phyloP scores from a whole-genome alignment of 2,888 invertebrate genomes.

The Luffia ferchaultella region DNA sequence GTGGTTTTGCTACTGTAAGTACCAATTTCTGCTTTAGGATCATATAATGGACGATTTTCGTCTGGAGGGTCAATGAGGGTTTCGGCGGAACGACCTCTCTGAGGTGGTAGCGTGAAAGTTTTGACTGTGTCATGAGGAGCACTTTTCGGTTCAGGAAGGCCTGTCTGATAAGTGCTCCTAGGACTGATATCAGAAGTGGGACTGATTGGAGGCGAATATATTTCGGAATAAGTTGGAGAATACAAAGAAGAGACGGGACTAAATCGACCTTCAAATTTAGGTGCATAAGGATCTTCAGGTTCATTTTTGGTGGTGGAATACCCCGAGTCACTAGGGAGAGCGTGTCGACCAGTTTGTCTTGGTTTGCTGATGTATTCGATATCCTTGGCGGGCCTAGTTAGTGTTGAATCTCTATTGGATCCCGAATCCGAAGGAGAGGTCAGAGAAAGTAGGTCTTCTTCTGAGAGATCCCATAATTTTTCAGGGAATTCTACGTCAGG shows the following conservation, averaged over 20 bases:
- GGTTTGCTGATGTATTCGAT: slow-evolving; percentile 68
- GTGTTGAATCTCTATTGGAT: slow-evolving; percentile 62
- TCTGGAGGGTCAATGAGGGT: slow-evolving; percentile 50
- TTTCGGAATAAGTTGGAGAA: slow-evolving; percentile 59
- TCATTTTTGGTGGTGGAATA: slow-evolving; percentile 47
- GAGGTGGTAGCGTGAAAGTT: slow-evolving; percentile 49
- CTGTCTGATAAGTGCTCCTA: slow-evolving; percentile 39
- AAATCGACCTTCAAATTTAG: slow-evolving; percentile 43
- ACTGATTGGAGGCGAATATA: slow-evolving; percentile 55
- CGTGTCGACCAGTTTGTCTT: slow-evolving; percentile 66
- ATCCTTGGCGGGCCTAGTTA: slow-evolving; percentile 68
- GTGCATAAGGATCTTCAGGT: slow-evolving; percentile 49
- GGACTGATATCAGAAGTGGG: slow-evolving; percentile 52
- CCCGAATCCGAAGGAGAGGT: slow-evolving; percentile 67
- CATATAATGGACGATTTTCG: slow-evolving; percentile 10
- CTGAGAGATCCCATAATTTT: slow-evolving; percentile 80
- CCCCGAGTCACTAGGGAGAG: slow-evolving; percentile 55
- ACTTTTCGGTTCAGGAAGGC: slow-evolving; percentile 48
- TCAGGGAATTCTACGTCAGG: slow-evolving; percentile 83
- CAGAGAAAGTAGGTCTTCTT: slow-evolving; percentile 66
- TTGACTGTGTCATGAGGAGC: slow-evolving; percentile 47
- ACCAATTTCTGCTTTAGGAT: slow-evolving; percentile 28
- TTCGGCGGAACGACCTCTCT: slow-evolving; percentile 50
- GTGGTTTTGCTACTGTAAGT: slow-evolving; percentile 53
- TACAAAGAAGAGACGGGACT: slow-evolving; percentile 52